These are phyloP conservation scores for Gastracanthus pulcherrimus DNA, from an alignment of 2,888 invertebrate species.

Conservation along the genomic window DNA sequence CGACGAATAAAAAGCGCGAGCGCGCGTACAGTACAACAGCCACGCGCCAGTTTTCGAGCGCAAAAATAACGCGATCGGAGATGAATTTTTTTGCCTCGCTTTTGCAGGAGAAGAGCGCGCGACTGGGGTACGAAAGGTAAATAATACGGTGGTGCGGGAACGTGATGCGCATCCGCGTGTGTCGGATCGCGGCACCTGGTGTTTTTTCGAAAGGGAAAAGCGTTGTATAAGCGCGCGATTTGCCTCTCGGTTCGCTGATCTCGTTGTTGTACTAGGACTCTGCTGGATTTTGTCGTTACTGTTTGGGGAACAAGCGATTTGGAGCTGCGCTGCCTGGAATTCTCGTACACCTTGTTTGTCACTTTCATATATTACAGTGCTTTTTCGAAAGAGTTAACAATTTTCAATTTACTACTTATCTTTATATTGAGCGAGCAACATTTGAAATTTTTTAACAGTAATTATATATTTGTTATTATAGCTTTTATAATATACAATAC, in stretches of 20 bases:
- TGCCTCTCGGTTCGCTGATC: conserved; percentile 9
- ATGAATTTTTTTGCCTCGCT: neutral
- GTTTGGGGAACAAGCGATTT: neutral
- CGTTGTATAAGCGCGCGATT: neutral
- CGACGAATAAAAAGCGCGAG: neutral
- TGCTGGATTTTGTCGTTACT: neutral
- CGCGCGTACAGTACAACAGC: neutral
- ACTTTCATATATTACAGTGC: neutral
- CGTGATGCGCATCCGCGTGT: neutral
- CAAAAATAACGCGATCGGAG: conserved; percentile 13
- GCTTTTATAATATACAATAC: too few relatives aligned
- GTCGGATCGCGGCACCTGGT: neutral
- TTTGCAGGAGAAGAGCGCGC: too few relatives aligned
- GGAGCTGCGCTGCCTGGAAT: neutral
- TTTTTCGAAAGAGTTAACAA: too few relatives aligned
- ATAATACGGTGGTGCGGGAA: neutral
- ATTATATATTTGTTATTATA: too few relatives aligned
- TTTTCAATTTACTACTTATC: too few relatives aligned
- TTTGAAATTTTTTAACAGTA: too few relatives aligned
- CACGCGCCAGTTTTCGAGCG: conserved; percentile 15
- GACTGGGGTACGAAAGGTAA: conserved; percentile 9
- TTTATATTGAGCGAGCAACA: too few relatives aligned
- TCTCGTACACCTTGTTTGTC: neutral
- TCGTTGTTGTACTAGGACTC: conserved; percentile 8
- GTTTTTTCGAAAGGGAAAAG: neutral